Evolutionary conservation across 2,797 vertebrate species (phyloP).

Genomic region (Cossypha niveicapilla): DNA sequence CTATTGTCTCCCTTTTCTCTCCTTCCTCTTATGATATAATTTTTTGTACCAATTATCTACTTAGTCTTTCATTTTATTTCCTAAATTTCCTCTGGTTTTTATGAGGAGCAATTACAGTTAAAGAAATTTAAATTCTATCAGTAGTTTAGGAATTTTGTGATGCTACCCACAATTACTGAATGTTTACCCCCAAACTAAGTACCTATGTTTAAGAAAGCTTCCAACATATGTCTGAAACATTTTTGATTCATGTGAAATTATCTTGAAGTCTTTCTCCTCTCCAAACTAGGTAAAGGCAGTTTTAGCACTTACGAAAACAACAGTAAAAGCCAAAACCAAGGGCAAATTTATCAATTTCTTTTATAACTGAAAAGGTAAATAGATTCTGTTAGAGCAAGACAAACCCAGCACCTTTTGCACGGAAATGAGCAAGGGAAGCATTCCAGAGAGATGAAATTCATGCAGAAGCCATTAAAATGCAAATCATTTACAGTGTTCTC

Average conservation of each 20-base stretch:
- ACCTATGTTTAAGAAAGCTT: neutral
- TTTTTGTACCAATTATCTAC: neutral
- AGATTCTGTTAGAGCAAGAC: neutral
- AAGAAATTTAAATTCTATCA: neutral
- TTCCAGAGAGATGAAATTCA: neutral
- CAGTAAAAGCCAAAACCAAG: neutral
- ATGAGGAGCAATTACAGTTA: neutral
- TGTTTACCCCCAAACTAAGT: neutral
- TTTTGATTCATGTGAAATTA: rapidly evolving
- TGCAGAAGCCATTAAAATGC: neutral
- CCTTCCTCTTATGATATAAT: neutral
- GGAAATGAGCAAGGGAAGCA: neutral
- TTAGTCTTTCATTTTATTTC: neutral
- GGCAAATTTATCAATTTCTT: neutral
- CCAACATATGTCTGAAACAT: rapidly evolving
- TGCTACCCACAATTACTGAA: neutral
- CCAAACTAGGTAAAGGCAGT: neutral
- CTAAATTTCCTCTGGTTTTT: neutral
- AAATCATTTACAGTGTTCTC: neutral
- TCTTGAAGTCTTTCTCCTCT: neutral
- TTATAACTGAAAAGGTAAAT: neutral
- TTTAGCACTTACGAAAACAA: neutral
- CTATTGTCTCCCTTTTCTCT: neutral
- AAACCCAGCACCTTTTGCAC: neutral
- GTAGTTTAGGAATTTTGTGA: neutral